A percentile compares a stretch with the other conserved stretches of the same genome.
Evolutionary conservation across 2,113 vertebrate genomes (phyloP).

Genomic region (Gambusia affinis): DNA sequence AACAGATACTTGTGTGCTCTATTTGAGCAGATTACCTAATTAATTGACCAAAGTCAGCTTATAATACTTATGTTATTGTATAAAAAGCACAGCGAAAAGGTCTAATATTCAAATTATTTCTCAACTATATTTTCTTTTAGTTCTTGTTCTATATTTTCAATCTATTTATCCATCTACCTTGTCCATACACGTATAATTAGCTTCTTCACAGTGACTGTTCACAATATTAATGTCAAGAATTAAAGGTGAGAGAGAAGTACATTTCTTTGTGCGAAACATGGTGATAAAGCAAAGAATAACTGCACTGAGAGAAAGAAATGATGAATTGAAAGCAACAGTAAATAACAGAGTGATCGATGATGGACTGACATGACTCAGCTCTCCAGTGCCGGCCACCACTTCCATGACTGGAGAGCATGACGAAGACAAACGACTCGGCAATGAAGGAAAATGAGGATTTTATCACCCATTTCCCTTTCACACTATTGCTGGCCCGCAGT

Average conservation of each 20-base stretch:
- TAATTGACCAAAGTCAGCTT: neutral
- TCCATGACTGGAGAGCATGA: conserved; percentile 64
- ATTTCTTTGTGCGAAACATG: conserved; percentile 17
- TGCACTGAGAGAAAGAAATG: conserved; percentile 25
- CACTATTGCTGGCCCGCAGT: conserved; percentile 51
- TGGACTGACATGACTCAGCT: conserved; percentile 67
- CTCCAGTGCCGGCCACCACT: conserved; percentile 58
- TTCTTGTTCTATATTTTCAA: neutral
- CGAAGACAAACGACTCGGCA: conserved; percentile 72
- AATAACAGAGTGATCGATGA: conserved; percentile 68
- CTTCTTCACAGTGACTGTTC: neutral
- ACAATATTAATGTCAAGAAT: neutral
- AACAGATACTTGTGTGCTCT: neutral
- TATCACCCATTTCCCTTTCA: conserved; percentile 77
- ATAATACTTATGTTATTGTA: neutral
- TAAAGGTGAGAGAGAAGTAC: neutral
- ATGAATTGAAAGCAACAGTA: conserved; percentile 57
- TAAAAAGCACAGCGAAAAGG: neutral
- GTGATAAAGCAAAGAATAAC: conserved; percentile 10
- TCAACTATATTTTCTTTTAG: neutral
- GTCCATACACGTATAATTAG: neutral
- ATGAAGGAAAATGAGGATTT: conserved; percentile 78
- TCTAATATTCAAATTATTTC: too few relatives aligned
- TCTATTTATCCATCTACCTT: neutral
- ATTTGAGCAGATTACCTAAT: neutral